Conservation (phyloP, 2,113 vertebrate species). For the Ramphastos sulfuratus region DNA sequence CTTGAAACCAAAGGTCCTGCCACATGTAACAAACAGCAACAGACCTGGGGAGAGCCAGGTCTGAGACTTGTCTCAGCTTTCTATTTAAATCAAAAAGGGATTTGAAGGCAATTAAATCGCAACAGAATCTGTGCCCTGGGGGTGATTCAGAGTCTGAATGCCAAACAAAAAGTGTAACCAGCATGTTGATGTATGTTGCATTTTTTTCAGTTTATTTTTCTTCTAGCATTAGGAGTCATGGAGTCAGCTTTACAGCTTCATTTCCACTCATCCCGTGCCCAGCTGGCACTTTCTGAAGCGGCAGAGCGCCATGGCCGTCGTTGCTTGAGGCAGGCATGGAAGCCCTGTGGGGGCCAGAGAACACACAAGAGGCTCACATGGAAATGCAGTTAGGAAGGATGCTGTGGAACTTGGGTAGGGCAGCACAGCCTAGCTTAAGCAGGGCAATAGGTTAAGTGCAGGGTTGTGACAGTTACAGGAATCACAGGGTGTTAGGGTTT, state of each 20-base stretch:
- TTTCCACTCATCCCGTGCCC: rapidly evolving
- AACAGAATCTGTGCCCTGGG: neutral
- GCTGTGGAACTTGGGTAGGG: no score
- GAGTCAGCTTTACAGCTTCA: neutral
- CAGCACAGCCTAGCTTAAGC: no score
- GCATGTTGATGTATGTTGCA: rapidly evolving
- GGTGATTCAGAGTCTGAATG: neutral
- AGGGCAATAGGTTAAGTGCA: neutral
- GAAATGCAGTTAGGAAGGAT: no score
- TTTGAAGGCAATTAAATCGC: neutral
- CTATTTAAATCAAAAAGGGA: neutral
- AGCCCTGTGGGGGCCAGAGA: neutral
- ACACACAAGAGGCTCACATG: neutral
- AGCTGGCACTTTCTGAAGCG: neutral
- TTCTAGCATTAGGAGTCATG: neutral
- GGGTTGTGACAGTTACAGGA: neutral
- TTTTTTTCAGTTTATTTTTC: neutral
- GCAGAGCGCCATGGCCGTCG: neutral
- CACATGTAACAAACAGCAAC: neutral
- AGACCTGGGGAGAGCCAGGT: neutral
- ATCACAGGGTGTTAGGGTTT: no score
- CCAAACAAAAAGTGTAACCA: neutral
- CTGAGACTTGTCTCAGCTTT: neutral
- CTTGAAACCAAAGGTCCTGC: neutral
- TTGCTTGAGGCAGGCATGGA: neutral